Conservation (phyloP, 2,113 vertebrate species). For the Anarhynchus alexandrinus region DNA sequence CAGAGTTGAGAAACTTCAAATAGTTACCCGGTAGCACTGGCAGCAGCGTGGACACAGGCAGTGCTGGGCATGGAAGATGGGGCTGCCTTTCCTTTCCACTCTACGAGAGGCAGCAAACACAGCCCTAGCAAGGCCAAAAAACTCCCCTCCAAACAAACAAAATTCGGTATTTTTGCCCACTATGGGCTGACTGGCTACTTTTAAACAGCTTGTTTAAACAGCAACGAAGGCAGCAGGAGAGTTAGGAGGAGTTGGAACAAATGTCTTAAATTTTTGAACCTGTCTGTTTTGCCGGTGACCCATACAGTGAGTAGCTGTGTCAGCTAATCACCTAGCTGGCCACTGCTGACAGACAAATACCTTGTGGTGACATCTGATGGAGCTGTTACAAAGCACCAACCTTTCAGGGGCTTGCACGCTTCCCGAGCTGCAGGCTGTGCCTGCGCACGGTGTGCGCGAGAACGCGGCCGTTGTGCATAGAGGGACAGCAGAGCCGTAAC, state of each 20-base stretch:
- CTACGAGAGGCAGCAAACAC: not conserved
- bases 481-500: not conserved
- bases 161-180: not conserved
- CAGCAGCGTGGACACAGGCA: not conserved
- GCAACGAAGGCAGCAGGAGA: conserved; percentile 56
- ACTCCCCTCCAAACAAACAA: not conserved
- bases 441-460: not conserved
- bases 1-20: not conserved
- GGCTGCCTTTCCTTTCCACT: not conserved
- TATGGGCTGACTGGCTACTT: not conserved
- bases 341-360: conserved; percentile 69
- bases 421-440: not conserved
- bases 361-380: conserved; percentile 36
- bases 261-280: conserved; percentile 70
- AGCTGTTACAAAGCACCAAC: conserved; percentile 17
- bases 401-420: not conserved
- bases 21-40: not conserved
- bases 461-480: not conserved
- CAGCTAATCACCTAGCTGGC: conserved; percentile 67
- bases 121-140: not conserved
- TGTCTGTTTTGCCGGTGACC: conserved; percentile 76
- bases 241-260: conserved; percentile 60
- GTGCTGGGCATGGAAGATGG: not conserved
- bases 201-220: not conserved
- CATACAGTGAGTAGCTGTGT: conserved; percentile 61